Evolutionary conservation across 2,797 vertebrate genomes (phyloP).

Genomic region (Pseudochromis fuscus): DNA sequence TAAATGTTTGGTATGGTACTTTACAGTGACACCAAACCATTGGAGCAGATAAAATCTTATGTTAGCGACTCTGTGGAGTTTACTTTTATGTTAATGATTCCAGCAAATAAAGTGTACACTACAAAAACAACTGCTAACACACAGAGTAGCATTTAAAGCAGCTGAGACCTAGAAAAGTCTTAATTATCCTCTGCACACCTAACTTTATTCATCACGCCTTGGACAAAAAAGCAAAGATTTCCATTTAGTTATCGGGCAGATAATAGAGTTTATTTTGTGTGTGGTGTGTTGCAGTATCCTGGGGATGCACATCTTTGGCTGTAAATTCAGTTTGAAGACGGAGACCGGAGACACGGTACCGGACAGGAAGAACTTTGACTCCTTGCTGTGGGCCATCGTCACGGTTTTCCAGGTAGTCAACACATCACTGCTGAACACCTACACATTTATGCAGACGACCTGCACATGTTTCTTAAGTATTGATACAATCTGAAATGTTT

Average conservation of each 20-base stretch:
- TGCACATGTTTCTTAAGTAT: background rate
- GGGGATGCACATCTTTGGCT: slow-evolving; percentile 98
- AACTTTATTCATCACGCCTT: background rate
- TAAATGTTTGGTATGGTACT: background rate
- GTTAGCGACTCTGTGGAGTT: slow-evolving; percentile 9
- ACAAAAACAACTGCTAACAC: background rate
- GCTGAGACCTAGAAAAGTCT: background rate
- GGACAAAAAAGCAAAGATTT: background rate
- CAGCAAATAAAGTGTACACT: background rate
- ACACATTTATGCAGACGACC: background rate
- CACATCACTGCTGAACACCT: background rate
- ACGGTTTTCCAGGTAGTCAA: slow-evolving; percentile 93
- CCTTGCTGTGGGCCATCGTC: slow-evolving; percentile 96
- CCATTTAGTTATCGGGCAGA: background rate
- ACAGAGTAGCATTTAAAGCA: background rate
- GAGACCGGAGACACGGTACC: slow-evolving; percentile 95
- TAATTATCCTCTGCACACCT: background rate
- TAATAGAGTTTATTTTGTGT: background rate
- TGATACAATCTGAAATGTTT: no score
- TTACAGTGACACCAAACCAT: background rate
- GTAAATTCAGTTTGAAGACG: slow-evolving; percentile 96
- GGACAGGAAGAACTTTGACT: slow-evolving; percentile 97
- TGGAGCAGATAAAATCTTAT: background rate
- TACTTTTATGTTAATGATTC: slow-evolving; percentile 2
- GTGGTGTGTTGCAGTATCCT: slow-evolving; percentile 88